Evolutionary conservation across 2,888 invertebrate genomes (phyloP), one percentile per base, ranked within the genome.

Genomic region (Hoplodrina blanda): DNA sequence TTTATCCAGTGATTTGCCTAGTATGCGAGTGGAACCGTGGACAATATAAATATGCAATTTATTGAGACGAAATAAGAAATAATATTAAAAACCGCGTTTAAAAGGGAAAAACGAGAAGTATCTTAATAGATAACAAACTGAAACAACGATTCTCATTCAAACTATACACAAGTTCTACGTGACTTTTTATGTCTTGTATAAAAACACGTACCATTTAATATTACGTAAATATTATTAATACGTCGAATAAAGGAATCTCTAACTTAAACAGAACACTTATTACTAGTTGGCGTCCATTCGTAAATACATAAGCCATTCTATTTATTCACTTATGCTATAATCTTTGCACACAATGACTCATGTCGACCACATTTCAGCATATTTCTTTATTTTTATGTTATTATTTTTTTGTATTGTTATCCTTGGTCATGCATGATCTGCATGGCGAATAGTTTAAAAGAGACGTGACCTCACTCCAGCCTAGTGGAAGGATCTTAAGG

Each of bases 241-340:
- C 30, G 41, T 46, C 37, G 37, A 46, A 3, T 72, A 78, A 78
- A 78, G 76, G 75, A 78, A 79, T 78, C 76, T 71, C 80, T 79
- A 78, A n/a, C 61, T 59, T 67, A 75, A 46, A 55, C 62, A 46
- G 55, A 66, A 37, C n/a, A 54, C 62, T 61, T 70, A 78, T 13
- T 33, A 75, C 53, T 79, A 79, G 13, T 75, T 75, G 66, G 37
- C 71, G 63, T 25, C 54, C 66, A 54, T 70, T 70, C n/a, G 54
- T 70, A 65, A 50, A 73, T 59, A 74, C 25, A 55, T 52, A 20
- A 55, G 1, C 55, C 54, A 72, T 46, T 25, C 2, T 65, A 19
- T 49, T 49, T 15, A 33, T 61, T 62, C 53, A 62, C 41, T 55
- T 61, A 56, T 11, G 30, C 41, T 20, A 49, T 52, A 13, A 20